Base-by-base conservation (phyloP, 2,113 vertebrate species). In the Panthera uncia region DNA sequence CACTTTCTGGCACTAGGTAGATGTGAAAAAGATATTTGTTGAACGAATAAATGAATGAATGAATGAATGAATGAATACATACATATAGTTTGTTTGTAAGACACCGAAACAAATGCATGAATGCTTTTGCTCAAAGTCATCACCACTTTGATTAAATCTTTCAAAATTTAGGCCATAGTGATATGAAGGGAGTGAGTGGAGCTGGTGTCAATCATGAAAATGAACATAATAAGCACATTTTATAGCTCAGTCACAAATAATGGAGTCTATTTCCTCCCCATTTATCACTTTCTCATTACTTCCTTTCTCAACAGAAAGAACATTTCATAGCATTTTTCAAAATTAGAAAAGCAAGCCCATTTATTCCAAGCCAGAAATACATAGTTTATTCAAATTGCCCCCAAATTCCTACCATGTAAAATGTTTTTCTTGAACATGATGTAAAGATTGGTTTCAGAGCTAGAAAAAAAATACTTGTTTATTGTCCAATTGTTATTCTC, bases 281-380 rank as follows among this genome's bases (percentile, higher is more conserved):
- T 31, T 25, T 21, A 96, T 69, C 21, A 91, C 29, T 41, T 97
- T 97, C 27, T 78, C 15, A 71, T 91, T 36, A 88, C 87, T 95
- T 94, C 81, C 91, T 87, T 78, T 95, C 14, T 95, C 45, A 89
- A 52, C 52, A 96, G 66, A 95, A 96, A 95, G 41, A 23, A 86
- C 6, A 73, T 94, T 88, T 94, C 16, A 61, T 81, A 88, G 19
- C 4, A 79, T 82, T 94, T 85, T 14, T 65, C 84, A 55, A 95
- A 82, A 50, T 91, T 95, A 79, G 68, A 82, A 95, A 96, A 86
- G 55, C 73, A 95, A 95, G 38, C 38, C 15, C 33, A 86, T 74
- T 97, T 91, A 90, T 91, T 90, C 31, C 68, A 91, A 94, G 89
- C 12, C 71, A 97, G 81, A 97, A 98, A 94, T 73, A 89, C 31